Percentiles rank a stretch among this genome's conserved stretches.
Evolutionary conservation across 2,113 vertebrate species (phyloP).

Genomic region (Tringa solitaria): DNA sequence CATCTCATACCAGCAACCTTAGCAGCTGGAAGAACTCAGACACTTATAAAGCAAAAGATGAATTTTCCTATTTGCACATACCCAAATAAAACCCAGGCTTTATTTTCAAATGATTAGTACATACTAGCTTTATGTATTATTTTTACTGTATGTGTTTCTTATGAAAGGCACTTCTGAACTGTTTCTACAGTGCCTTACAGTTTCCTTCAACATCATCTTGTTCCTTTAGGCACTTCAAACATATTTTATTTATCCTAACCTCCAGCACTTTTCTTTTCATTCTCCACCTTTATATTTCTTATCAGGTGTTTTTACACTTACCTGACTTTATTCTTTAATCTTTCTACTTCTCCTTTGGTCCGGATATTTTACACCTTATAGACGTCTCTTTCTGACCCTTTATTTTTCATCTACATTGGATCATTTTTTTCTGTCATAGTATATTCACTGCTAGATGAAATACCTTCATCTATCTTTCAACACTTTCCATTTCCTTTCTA

Average conservation of each 20-base stretch:
- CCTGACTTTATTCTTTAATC: constrained; percentile 1
- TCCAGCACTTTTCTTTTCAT: neutral
- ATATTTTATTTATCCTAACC: constrained; percentile 28
- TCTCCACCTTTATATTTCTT: neutral
- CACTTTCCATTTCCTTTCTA: constrained; percentile 17
- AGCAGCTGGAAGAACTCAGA: neutral
- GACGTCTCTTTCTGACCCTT: neutral
- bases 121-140: neutral
- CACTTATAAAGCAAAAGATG: neutral
- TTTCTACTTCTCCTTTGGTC: neutral
- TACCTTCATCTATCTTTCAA: constrained; percentile 42
- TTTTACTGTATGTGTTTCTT: neutral
- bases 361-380: neutral
- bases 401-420: constrained; percentile 11
- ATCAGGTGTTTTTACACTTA: neutral
- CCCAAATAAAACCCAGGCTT: neutral
- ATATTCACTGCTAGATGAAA: constrained; percentile 10
- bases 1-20: neutral
- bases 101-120: neutral
- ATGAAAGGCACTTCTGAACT: neutral
- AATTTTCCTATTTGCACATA: neutral
- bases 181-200: neutral
- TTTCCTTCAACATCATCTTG: neutral
- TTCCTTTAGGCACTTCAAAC: neutral
- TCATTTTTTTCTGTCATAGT: neutral